Evolutionary conservation across 2,888 invertebrate species (phyloP).

Genomic region (Ophonus ardosiacus): DNA sequence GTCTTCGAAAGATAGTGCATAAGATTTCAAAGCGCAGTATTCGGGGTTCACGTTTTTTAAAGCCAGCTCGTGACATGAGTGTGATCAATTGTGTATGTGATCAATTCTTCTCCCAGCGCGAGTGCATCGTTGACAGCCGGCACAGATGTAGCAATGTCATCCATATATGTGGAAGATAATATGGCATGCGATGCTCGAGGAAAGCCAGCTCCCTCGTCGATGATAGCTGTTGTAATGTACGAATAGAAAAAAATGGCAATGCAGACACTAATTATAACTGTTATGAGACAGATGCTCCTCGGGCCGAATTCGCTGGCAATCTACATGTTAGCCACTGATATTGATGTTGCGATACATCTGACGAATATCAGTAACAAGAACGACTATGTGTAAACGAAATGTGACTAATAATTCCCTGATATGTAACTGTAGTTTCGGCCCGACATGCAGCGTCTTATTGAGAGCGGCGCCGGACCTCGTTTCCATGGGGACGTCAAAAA

Average conservation of each 20-base stretch:
- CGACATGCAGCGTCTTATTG: constrained; percentile 35
- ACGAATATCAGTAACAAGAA: constrained; percentile 53
- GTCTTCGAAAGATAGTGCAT: neutral
- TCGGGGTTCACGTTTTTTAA: neutral
- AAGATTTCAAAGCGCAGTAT: too few species aligned
- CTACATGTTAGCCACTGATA: constrained; percentile 27
- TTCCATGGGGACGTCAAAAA: too few species aligned
- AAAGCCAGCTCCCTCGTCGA: constrained; percentile 34
- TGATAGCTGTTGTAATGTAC: constrained; percentile 44
- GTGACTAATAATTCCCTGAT: constrained; percentile 37
- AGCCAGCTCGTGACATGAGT: neutral
- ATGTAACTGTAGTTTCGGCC: constrained; percentile 56
- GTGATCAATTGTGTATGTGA: neutral
- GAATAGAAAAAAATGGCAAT: constrained; percentile 51
- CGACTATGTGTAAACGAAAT: constrained; percentile 43
- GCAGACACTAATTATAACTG: constrained; percentile 44
- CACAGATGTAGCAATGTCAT: constrained; percentile 25
- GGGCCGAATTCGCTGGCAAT: constrained; percentile 33
- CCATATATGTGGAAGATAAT: constrained; percentile 29
- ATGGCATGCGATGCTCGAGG: constrained; percentile 18
- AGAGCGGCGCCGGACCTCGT: constrained; percentile 21
- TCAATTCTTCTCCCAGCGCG: neutral
- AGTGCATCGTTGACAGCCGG: constrained; percentile 2
- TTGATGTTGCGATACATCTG: too few species aligned
- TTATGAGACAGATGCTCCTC: constrained; percentile 2